phyloP scores from a whole-genome alignment of 2,888 invertebrate species.

The Priocnemis perturbator region DNA sequence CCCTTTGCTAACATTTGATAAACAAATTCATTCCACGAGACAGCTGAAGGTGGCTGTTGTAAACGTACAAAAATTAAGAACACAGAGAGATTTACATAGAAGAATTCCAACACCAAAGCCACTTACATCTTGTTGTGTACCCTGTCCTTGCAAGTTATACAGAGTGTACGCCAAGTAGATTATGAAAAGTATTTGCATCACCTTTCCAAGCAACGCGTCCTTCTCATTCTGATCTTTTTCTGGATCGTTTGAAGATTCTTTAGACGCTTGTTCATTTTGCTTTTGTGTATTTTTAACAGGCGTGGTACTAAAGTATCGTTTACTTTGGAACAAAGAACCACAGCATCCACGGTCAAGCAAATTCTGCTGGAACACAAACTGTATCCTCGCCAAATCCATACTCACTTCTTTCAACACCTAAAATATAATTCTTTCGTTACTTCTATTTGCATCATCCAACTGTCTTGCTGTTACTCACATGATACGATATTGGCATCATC shows the following conservation, averaged over 20 bases:
- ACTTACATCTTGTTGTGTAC: no score
- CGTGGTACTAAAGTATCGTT: conserved; percentile 6
- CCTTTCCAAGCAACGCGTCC: conserved; percentile 5
- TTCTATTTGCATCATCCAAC: conserved; percentile 1
- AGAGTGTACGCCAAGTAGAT: no score
- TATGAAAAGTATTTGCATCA: not conserved
- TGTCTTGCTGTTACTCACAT: conserved; percentile 44
- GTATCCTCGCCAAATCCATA: conserved; percentile 79
- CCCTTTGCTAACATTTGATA: conserved; percentile 96
- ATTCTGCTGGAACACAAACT: conserved; percentile 57
- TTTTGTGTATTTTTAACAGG: not conserved
- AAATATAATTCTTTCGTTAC: conserved; percentile 31
- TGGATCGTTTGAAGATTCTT: conserved; percentile 35
- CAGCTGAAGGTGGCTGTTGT: conserved; percentile 59
- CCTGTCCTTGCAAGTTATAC: no score
- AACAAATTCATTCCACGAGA: conserved; percentile 98
- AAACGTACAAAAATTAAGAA: not conserved
- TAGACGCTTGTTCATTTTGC: conserved; percentile 44
- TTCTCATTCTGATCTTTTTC: conserved; percentile 24
- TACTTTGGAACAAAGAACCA: no score
- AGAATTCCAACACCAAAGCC: no score
- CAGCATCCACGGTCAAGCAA: conserved; percentile 19
- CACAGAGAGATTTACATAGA: no score
- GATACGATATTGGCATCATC: conserved; percentile 48
- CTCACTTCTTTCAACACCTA: conserved; percentile 69